Percentiles rank a stretch among this genome's conserved stretches.
These are phyloP conservation scores for Coregonus suidteri DNA, from an alignment of 2,797 vertebrate species.

Conservation along the genomic window DNA sequence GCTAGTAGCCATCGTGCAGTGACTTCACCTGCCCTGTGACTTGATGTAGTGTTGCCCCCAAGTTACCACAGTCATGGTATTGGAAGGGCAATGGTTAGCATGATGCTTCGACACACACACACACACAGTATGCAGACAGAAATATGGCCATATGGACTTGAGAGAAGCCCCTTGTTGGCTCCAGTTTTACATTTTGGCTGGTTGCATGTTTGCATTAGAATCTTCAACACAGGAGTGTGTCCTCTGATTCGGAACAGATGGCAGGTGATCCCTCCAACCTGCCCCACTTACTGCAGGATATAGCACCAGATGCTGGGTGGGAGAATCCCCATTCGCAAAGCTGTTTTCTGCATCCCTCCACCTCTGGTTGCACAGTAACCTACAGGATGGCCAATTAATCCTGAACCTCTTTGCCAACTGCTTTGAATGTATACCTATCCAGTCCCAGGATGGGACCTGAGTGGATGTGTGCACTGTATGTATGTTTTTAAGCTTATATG, in stretches of 20 bases:
- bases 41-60: too few species aligned
- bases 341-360: slow-evolving; percentile 40
- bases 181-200: slow-evolving; percentile 2
- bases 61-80: not conserved
- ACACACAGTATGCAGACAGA: slow-evolving; percentile 34
- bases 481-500: not conserved
- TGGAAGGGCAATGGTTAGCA: not conserved
- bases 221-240: slow-evolving; percentile 29
- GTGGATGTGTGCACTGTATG: not conserved
- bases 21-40: too few species aligned
- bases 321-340: slow-evolving; percentile 42
- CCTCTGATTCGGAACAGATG: slow-evolving; percentile 39
- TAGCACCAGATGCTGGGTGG: slow-evolving; percentile 38
- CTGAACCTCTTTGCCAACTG: slow-evolving; percentile 8
- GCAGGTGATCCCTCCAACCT: slow-evolving; percentile 29
- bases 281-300: slow-evolving; percentile 12
- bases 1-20: too few species aligned
- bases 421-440: slow-evolving; percentile 6
- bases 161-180: slow-evolving; percentile 30
- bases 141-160: slow-evolving; percentile 23
- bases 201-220: slow-evolving; percentile 15
- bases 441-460: not conserved
- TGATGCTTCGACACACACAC: slow-evolving; percentile 23
- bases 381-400: slow-evolving; percentile 34
- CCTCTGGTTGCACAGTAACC: slow-evolving; percentile 39